phyloP scores from a whole-genome alignment of 2,113 vertebrate species.

The Anoplopoma fimbria region DNA sequence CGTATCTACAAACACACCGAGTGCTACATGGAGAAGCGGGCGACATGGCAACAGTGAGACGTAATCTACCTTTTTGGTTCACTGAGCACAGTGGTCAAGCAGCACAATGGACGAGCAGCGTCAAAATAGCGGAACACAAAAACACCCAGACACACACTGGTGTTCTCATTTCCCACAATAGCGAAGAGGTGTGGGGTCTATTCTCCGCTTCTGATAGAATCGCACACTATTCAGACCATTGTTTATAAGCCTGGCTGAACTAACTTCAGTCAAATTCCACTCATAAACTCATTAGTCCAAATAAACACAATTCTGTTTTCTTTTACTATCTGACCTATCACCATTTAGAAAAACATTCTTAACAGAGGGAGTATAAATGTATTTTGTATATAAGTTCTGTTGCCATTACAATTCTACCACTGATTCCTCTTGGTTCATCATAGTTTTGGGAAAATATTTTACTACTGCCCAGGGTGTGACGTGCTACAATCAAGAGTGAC shows the following conservation, averaged over 20 bases:
- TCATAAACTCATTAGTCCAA: conserved; percentile 7
- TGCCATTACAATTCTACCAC: not conserved
- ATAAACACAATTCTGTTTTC: not conserved
- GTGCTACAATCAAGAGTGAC: not conserved
- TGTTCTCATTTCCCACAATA: conserved; percentile 45
- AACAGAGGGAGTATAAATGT: not conserved
- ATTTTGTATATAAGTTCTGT: too few relatives aligned
- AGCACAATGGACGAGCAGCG: conserved; percentile 31
- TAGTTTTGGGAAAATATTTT: not conserved
- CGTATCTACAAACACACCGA: not conserved
- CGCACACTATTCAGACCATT: conserved; percentile 7
- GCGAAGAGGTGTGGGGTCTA: not conserved
- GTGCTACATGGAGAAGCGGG: not conserved
- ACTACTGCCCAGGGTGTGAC: not conserved
- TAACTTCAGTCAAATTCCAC: not conserved
- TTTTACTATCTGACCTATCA: not conserved
- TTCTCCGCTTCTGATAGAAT: conserved; percentile 5
- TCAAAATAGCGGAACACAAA: conserved; percentile 34
- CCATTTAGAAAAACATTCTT: not conserved
- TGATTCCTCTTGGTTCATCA: not conserved
- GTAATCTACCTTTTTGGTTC: conserved; percentile 49
- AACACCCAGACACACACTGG: not conserved
- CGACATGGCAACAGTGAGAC: conserved; percentile 7
- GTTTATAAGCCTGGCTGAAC: not conserved
- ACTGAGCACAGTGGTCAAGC: conserved; percentile 46